These are phyloP conservation scores for Coracias cyanogaster DNA, from an alignment of 2,797 vertebrate species.

Conservation along the genomic window DNA sequence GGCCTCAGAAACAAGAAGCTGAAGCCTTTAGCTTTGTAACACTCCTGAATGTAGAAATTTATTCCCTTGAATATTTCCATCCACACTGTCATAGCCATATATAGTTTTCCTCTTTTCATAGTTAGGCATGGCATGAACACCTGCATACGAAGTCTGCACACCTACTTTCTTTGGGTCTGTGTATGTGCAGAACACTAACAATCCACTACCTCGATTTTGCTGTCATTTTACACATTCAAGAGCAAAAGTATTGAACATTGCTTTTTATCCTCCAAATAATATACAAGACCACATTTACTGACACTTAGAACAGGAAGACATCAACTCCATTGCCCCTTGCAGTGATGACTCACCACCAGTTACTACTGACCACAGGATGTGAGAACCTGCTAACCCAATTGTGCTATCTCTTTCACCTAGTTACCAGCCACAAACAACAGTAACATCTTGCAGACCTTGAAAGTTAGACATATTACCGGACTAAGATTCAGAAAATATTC, in stretches of 20 bases:
- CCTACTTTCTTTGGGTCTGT: not conserved
- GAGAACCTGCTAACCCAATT: conserved; percentile 2
- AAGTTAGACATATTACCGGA: not conserved
- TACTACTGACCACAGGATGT: not conserved
- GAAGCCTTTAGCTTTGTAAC: not conserved
- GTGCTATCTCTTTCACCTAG: not conserved
- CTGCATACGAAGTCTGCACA: not conserved
- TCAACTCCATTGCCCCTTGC: not conserved
- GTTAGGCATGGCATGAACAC: not conserved
- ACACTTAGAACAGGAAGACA: not conserved
- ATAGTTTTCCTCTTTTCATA: not conserved
- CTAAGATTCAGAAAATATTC: not conserved
- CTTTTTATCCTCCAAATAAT: not conserved
- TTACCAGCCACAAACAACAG: not conserved
- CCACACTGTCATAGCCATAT: not conserved
- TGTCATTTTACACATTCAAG: not conserved
- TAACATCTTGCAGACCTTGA: conserved; percentile 4
- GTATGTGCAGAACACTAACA: not conserved
- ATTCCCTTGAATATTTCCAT: not conserved
- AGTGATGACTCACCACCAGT: not conserved
- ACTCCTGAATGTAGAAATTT: not conserved
- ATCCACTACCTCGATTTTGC: not conserved
- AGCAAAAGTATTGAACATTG: not conserved
- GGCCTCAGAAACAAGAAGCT: not conserved
- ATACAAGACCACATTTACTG: not conserved